Evolutionary conservation across 2,888 invertebrate genomes (phyloP).

Genomic region (Artemia sinica): DNA sequence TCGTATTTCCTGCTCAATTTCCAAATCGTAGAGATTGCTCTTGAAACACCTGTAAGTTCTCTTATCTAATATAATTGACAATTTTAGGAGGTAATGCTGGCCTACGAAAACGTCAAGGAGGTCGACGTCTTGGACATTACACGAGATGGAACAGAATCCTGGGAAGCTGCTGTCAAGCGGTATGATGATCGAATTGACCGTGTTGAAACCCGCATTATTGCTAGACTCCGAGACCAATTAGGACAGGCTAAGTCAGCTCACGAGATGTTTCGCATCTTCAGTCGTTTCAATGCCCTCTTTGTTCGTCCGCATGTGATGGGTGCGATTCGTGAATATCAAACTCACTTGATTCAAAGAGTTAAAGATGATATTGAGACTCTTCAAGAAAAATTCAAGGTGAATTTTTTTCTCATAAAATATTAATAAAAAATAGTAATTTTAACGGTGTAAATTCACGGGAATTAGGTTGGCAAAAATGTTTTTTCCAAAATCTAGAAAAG

Average conservation of each 20-base stretch:
- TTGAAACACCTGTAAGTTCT: too few relatives aligned
- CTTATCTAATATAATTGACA: neutral
- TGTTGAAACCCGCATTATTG: conserved; percentile 93
- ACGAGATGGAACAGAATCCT: conserved; percentile 87
- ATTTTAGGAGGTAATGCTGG: conserved; percentile 50
- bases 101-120: conserved; percentile 95
- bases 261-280: conserved; percentile 98
- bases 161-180: conserved; percentile 91
- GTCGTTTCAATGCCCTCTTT: conserved; percentile 94
- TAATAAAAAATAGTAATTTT: too few relatives aligned
- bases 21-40: too few relatives aligned
- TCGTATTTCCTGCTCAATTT: neutral
- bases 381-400: conserved; percentile 91
- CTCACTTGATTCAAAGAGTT: conserved; percentile 92
- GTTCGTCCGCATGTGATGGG: conserved; percentile 96
- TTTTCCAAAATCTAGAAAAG: too few relatives aligned
- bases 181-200: conserved; percentile 97
- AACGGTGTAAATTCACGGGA: too few relatives aligned
- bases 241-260: conserved; percentile 98
- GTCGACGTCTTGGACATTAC: conserved; percentile 93
- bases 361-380: conserved; percentile 96
- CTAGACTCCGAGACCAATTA: conserved; percentile 86
- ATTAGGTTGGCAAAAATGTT: too few relatives aligned
- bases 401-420: too few relatives aligned
- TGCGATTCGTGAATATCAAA: conserved; percentile 96